Percentiles rank a stretch among this genome's conserved stretches.
Conservation (phyloP, 1,140 invertebrate genomes). For the Drosophila lacertosa region DNA sequence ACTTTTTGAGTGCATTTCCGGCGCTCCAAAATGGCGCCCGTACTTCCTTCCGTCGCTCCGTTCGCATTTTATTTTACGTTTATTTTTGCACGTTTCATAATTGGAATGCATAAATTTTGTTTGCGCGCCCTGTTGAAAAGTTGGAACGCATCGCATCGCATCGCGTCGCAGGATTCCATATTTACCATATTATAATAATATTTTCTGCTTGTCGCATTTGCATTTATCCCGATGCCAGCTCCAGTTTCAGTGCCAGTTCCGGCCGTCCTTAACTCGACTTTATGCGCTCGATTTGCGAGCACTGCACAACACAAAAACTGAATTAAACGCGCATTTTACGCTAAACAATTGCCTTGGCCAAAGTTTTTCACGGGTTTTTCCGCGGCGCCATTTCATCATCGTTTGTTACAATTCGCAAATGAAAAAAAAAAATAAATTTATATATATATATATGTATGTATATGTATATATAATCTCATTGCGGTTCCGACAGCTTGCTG, state of each 20-base stretch:
- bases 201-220: conserved; percentile 71
- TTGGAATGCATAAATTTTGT: conserved; percentile 81
- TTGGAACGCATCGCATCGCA: conserved; percentile 39
- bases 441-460: no score
- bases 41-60: conserved; percentile 24
- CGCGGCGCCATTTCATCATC: conserved; percentile 39
- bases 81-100: conserved; percentile 61
- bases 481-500: conserved; percentile 47
- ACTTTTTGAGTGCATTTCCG: conserved; percentile 51
- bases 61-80: conserved; percentile 45
- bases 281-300: conserved; percentile 67
- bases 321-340: conserved; percentile 79
- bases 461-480: conserved; percentile 31
- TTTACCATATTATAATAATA: conserved; percentile 82
- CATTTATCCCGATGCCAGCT: conserved; percentile 65
- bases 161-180: conserved; percentile 44
- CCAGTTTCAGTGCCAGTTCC: not conserved
- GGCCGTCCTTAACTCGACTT: conserved; percentile 14
- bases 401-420: conserved; percentile 69
- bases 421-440: conserved; percentile 17
- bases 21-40: conserved; percentile 36
- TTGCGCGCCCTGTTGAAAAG: conserved; percentile 43
- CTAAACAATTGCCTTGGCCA: conserved; percentile 66
- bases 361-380: conserved; percentile 21
- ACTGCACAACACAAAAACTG: conserved; percentile 42